A percentile compares a stretch with the other conserved stretches of the same genome.
These are phyloP conservation scores for Hirtodrosophila cameraria DNA, from an alignment of 2,888 invertebrate species.

Conservation along the genomic window DNA sequence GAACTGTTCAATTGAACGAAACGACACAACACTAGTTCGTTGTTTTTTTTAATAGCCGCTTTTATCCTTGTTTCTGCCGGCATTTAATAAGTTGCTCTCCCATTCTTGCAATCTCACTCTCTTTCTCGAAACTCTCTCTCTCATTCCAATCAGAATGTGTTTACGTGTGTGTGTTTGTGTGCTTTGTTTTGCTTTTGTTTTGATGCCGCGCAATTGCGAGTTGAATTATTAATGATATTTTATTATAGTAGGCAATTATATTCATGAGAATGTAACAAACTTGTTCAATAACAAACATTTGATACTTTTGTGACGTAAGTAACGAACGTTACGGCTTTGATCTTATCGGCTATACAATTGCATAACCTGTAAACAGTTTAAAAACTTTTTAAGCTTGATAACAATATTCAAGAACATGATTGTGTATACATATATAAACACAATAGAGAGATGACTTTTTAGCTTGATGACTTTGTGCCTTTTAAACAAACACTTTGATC, in stretches of 20 bases:
- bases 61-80: conserved; percentile 26
- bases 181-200: conserved; percentile 3
- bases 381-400: conserved; percentile 2
- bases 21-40: no score
- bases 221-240: conserved; percentile 9
- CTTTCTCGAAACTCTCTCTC: background rate
- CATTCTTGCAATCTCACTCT: background rate
- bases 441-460: no score
- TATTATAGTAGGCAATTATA: background rate
- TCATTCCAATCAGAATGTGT: background rate
- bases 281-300: conserved; percentile 17
- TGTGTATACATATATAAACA: no score
- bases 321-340: conserved; percentile 4
- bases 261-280: background rate
- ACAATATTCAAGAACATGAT: no score
- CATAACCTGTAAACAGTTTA: conserved; percentile 6
- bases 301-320: conserved; percentile 20
- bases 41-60: no score
- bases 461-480: no score
- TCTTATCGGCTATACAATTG: conserved; percentile 11
- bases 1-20: no score
- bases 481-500: no score
- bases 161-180: background rate
- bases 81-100: background rate
- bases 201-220: background rate